Percentiles rank a stretch among this genome's conserved stretches.
Evolutionary conservation across 30 jellyfish, hydroid and myxozoan genomes (phyloP).

Genomic region (Hydractinia echinata): DNA sequence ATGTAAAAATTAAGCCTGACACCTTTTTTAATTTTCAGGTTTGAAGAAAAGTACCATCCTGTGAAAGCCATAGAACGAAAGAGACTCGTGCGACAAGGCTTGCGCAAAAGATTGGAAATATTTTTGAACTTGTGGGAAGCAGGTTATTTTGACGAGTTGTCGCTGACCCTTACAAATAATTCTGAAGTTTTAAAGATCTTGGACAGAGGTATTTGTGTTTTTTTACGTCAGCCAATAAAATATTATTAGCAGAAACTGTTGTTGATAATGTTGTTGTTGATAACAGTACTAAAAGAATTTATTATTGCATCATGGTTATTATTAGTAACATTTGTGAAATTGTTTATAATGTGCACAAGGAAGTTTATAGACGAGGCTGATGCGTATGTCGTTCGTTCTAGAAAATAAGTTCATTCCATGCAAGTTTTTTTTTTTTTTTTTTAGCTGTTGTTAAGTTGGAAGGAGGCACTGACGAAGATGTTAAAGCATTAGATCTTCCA

Average conservation of each 20-base stretch:
- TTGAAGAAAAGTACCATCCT: constrained; percentile 86
- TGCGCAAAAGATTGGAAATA: constrained; percentile 59
- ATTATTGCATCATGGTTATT: background rate
- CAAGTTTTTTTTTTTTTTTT: background rate
- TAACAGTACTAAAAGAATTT: background rate
- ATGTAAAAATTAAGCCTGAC: too few species aligned
- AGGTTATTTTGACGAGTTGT: constrained; percentile 53
- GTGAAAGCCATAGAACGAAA: constrained; percentile 49
- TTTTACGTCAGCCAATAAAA: background rate
- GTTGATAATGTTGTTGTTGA: too few species aligned
- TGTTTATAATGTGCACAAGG: too few species aligned
- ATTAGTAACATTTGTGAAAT: too few species aligned
- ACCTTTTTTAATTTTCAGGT: constrained; percentile 32
- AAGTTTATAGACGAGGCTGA: too few species aligned
- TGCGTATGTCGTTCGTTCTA: too few species aligned
- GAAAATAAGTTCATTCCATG: too few species aligned
- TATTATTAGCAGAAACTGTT: too few species aligned
- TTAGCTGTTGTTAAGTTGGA: constrained; percentile 74
- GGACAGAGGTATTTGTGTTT: constrained; percentile 56
- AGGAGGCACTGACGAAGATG: constrained; percentile 73
- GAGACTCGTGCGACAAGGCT: constrained; percentile 40
- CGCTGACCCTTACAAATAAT: constrained; percentile 37
- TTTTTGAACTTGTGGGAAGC: constrained; percentile 71
- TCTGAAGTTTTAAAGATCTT: constrained; percentile 57
- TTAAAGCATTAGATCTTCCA: constrained; percentile 56